Evolutionary conservation across 2,113 vertebrate species (phyloP).

Genomic region (Centrocercus urophasianus): DNA sequence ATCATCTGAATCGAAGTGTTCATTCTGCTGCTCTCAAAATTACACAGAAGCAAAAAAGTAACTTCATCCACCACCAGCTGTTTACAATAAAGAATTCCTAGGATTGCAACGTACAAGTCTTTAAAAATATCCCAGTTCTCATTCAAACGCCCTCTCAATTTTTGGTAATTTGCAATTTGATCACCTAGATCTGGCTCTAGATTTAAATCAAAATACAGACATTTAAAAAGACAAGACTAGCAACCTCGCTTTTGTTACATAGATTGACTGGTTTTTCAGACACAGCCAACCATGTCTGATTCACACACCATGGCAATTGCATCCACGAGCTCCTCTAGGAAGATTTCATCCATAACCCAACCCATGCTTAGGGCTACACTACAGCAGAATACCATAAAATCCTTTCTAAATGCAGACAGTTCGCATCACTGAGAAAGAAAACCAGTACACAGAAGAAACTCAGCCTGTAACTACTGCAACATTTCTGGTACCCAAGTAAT

Average conservation of each 20-base stretch:
- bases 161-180: not conserved
- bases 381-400: not conserved
- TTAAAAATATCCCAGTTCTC: not conserved
- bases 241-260: not conserved
- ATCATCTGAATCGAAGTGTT: not conserved
- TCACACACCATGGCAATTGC: not conserved
- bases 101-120: not conserved
- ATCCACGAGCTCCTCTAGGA: not conserved
- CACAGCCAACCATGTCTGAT: not conserved
- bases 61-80: not conserved
- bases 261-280: not conserved
- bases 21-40: not conserved
- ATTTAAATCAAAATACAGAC: not conserved
- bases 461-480: not conserved
- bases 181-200: not conserved
- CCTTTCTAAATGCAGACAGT: not conserved
- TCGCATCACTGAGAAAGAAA: not conserved
- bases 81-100: not conserved
- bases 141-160: not conserved
- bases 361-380: accelerated
- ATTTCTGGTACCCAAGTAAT: not conserved
- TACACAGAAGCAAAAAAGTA: not conserved
- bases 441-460: not conserved
- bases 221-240: not conserved
- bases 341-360: not conserved